Percentiles rank a stretch among this genome's conserved stretches.
phyloP scores from a whole-genome alignment of 2,888 invertebrate genomes.

The Aphodius sticticus region DNA sequence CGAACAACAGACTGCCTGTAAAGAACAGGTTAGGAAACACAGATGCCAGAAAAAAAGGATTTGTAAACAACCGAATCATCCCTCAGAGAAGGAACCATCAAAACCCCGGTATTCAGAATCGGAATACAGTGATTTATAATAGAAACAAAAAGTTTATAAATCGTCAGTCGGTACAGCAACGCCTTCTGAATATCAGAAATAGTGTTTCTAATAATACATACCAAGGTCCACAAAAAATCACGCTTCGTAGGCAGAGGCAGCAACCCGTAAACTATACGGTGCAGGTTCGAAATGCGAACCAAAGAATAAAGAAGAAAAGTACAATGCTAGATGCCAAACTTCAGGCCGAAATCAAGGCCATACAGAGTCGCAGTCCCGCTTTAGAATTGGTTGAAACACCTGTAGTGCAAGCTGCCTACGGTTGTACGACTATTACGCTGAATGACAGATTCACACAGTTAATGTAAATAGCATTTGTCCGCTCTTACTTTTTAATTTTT shows the following conservation, averaged over 20 bases:
- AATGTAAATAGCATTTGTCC: slow-evolving; percentile 11
- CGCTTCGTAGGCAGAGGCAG: slow-evolving; percentile 13
- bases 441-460: slow-evolving; percentile 33
- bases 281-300: slow-evolving; percentile 25
- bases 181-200: slow-evolving; percentile 18
- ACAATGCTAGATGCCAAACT: slow-evolving; percentile 39
- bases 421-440: slow-evolving; percentile 31
- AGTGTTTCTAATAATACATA: neutral
- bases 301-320: neutral
- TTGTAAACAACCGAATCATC: slow-evolving; percentile 9
- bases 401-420: slow-evolving; percentile 39
- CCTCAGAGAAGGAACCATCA: slow-evolving; percentile 10
- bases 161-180: slow-evolving; percentile 30
- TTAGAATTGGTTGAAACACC: slow-evolving; percentile 38
- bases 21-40: slow-evolving; percentile 46
- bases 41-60: slow-evolving; percentile 27
- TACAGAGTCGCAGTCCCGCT: slow-evolving; percentile 40
- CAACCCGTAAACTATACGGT: slow-evolving; percentile 34
- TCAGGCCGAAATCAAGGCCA: slow-evolving; percentile 44
- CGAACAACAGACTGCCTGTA: slow-evolving; percentile 38
- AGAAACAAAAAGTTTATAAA: slow-evolving; percentile 27
- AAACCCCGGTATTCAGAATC: neutral
- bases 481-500: slow-evolving; percentile 14
- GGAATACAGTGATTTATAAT: slow-evolving; percentile 32
- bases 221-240: slow-evolving; percentile 23